Base-by-base conservation (phyloP, 2,888 invertebrate species). In the Torymus auratus region DNA sequence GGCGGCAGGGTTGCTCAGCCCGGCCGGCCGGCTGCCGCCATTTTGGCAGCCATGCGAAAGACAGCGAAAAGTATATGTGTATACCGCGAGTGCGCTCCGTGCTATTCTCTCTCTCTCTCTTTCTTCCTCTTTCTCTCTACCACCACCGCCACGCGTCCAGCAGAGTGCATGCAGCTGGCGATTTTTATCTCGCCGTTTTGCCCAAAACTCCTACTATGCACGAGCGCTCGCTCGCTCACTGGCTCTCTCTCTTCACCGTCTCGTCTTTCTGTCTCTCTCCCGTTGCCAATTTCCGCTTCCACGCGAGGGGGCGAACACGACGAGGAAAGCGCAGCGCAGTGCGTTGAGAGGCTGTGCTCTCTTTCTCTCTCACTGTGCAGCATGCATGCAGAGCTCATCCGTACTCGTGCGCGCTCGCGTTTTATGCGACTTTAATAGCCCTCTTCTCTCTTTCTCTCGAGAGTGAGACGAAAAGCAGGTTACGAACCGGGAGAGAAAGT, bases 1-100 rank as follows among this genome's bases (percentile, higher is more conserved):
- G n/a, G 52, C 23, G 50, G 74, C 69, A 77, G 76, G 72, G 69
- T 72, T 72, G 82, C 82, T 78, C n/a, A n/a, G 81, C 71, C 80
- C 78, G 78, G 78, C 80, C 75, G 83, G 82, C 87, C 86, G 87
- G 88, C 87, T 86, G 88, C 88, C 91, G 91, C 91, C 91, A 91
- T 91, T 90, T 91, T 91, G 89, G 87, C 89, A 89, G 87, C 88
- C 88, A 87, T 87, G 85, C 86, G 86, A 88, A 87, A 67, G 55
- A 58, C 41, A 13, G 20, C 28, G 28, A 28, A 28, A 84, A 84
- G 58, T 53, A 14, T 69, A 17, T 41, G 82, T 86, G 84, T 85
- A 84, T 84, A 84, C 84, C 85, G 61, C 84, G 61, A 23, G 41
- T 41, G 10, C 10, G 7, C 73, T 0, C 17, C 15, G 85, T 85